Evolutionary conservation across 2,888 invertebrate species (phyloP), one percentile per base, ranked within the genome.

Genomic region (Doris montereyensis): DNA sequence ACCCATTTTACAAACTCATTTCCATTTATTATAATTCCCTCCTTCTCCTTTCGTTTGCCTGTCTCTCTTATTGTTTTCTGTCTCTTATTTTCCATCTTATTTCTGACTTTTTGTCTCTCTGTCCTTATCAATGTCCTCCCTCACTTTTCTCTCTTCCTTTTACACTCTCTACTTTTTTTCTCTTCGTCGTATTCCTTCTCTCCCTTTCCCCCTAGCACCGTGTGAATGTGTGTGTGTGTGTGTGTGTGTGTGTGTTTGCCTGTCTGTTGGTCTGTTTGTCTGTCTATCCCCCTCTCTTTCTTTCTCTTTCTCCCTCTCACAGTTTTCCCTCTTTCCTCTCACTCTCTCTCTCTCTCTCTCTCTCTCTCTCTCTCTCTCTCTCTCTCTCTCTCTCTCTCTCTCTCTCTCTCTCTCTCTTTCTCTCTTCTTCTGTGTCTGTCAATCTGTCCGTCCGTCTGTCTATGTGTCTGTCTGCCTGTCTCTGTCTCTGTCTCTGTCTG

Each of bases 381-480:
- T 57, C 60, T 28, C 21, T 17, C 2, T 74, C 58, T 74, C 13
- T 28, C 8, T 74, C 58, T 74, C 30, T 26, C n/a, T 58, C 58
- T 58, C 32, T n/a, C 28, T 58, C 32, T 60, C 32, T 4, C 2
- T 58, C 28, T 26, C 17, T 13, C 13, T 28, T 3, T 10, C 17
- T 30, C 34, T 76, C 65, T 65, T 65, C n/a, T 65, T 65, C 65
- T 65, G 35, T 76, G 1, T 76, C 62, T 65, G 34, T 76, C 62
- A 65, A 32, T 76, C 35, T 76, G 24, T 32, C n/a, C 34, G 24
- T 62, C 17, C 34, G 24, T 62, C 60, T 74, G 32, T 5, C 5
- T 21, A 21, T 24, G 4, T 32, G n/a, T 28, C 32, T 60, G 3
- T 60, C 32, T 60, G 32, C 32, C 62, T 30, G 32, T 30, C 24